Evolutionary conservation across 2,888 invertebrate genomes (phyloP), one percentile per base, ranked within the genome.

Genomic region (Drepanosiphum platanoidis): DNA sequence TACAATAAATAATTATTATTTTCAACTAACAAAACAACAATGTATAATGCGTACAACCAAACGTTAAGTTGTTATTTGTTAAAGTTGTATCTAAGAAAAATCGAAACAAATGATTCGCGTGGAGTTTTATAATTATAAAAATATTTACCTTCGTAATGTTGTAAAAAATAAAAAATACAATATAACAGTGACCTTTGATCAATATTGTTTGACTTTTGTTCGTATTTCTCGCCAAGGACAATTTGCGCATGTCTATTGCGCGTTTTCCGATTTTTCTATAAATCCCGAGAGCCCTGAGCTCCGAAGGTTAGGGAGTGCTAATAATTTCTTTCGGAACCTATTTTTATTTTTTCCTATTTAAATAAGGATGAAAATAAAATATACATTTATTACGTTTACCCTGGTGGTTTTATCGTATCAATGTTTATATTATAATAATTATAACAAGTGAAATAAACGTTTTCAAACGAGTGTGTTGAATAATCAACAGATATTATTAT

Each of bases 191-290:
- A 72, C 42, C 72, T 72, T 72, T 72, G 15, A 42, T 18, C 9
- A n/a, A 46, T 72, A 30, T 72, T 30, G 18, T 72, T 42, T 42
- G 71, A 42, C 27, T 72, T 72, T 15, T 39, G 22, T 42, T 42
- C 27, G 39, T 27, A 42, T 72, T 42, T 72, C 30, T 72, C 18
- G 42, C 18, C 72, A 72, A 72, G 42, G 72, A 46, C 30, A 72
- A 46, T 36, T 7, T 39, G 30, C 18, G 30, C 1, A 71, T 18
- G 15, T 30, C 42, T 72, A 22, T 30, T 9, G 27, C 9, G 30
- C 30, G 30, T 30, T 42, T 72, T 9, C 72, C 18, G 18, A 46
- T 5, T 72, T 72, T 42, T 42, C 27, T 30, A 46, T 27, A 4
- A 46, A 46, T 0, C 30, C 42, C 27, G 39, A 71, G 13, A 72